These are phyloP conservation scores for Aspidoscelis tigris DNA, from an alignment of 2,113 vertebrate genomes.

Conservation along the genomic window DNA sequence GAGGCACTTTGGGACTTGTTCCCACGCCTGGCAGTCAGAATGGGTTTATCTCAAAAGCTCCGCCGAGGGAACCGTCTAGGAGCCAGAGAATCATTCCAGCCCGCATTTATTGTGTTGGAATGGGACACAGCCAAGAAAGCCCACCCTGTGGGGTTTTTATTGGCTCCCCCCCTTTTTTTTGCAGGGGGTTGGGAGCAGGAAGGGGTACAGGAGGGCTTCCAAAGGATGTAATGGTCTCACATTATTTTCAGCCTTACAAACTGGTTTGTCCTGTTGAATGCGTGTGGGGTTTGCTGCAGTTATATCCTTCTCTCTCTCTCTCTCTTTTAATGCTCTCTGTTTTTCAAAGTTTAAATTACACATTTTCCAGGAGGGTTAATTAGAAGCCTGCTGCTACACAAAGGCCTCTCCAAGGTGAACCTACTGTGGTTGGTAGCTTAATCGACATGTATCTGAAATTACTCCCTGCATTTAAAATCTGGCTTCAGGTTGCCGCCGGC, in stretches of 20 bases:
- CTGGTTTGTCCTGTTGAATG: constrained; percentile 44
- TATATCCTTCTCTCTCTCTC: background rate
- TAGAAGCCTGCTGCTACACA: background rate
- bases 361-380: background rate
- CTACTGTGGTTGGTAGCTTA: background rate
- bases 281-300: background rate
- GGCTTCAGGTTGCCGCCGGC: background rate
- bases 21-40: background rate
- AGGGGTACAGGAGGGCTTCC: background rate
- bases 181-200: too few species aligned
- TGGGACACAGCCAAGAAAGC: background rate
- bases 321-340: background rate
- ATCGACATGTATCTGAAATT: background rate
- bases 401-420: background rate
- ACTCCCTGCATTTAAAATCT: background rate
- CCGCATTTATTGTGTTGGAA: background rate
- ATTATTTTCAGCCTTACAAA: background rate
- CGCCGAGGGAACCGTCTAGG: background rate
- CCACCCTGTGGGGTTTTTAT: too few species aligned
- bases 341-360: constrained; percentile 6
- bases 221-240: background rate
- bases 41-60: background rate
- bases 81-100: background rate
- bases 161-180: background rate
- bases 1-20: background rate